Base-by-base conservation (phyloP, 2,888 invertebrate genomes). In the Diarsia mendica region DNA sequence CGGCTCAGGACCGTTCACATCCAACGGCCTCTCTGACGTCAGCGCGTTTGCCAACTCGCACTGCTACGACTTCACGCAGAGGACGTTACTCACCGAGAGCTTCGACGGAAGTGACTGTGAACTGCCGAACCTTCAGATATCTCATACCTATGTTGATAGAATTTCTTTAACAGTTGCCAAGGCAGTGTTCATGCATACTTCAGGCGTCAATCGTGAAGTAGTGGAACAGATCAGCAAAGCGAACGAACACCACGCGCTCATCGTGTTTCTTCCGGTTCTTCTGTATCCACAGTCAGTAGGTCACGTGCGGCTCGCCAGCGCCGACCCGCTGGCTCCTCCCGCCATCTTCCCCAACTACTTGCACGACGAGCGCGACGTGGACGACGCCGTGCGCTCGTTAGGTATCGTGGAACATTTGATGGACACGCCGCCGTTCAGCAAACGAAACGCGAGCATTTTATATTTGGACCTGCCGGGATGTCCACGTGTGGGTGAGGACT, bases 291-390 rank as follows among this genome's bases (percentile, higher is more conserved):
- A 82, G 9, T 95, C 95, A 1, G 85, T 84, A 0, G 95, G 95
- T 0, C 75, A 70, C 49, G 83, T 95, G 44, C 90, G 90, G 9
- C 90, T 95, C 1, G 88, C 88, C 0, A 91, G 91, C 77, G 64
- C 72, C 0, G 87, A 94, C 63, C 92, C 93, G 0, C 51, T 83
- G 6, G 86, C 58, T 0, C 68, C 72, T 0, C 95, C 94, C 0
- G 89, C 86, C 3, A 92, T 95, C 28, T 88, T 75, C 6, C 91
- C 94, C 0, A 93, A 94, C 83, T 94, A 90, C 68, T 81, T 95
- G 33, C 75, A 79, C 0, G 92, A 93, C 64, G 86, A 87, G 0
- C 77, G 89, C 1, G 95, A 95, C 72, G 72, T 93, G 3, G 85
- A 90, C 0, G 89, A 91, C 20, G 85, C 93, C 80, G 66, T 93